Evolutionary conservation across 1,140 invertebrate species (phyloP).

Genomic region (Leptinotarsa texana): DNA sequence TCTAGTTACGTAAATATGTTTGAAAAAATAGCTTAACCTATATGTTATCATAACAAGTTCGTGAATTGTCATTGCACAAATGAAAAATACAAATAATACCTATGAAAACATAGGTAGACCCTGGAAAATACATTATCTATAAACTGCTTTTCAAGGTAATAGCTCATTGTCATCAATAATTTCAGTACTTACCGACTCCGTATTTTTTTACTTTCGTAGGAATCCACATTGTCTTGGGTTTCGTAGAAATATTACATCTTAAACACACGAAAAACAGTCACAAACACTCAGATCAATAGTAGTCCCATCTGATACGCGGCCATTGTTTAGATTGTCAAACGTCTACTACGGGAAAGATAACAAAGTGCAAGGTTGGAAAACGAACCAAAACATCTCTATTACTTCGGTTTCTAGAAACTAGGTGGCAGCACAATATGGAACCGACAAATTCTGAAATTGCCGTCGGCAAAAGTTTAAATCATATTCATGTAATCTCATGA

Average conservation of each 20-base stretch:
- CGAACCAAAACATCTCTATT: neutral
- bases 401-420: neutral
- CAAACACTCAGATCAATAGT: conserved; percentile 45
- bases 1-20: neutral
- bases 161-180: conserved; percentile 14
- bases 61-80: neutral
- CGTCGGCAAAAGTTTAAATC: no score
- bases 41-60: neutral
- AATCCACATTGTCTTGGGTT: conserved; percentile 61
- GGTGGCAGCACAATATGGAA: neutral
- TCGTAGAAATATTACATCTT: conserved; percentile 46
- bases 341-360: conserved; percentile 4
- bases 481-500: no score
- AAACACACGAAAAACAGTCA: conserved; percentile 34
- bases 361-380: neutral
- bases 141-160: conserved; percentile 10
- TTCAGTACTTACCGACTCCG: conserved; percentile 64
- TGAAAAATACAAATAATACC: conserved; percentile 10
- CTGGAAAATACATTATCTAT: conserved; percentile 7
- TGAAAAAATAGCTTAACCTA: neutral
- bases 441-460: no score
- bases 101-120: conserved; percentile 23
- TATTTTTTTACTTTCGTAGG: conserved; percentile 67
- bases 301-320: conserved; percentile 34
- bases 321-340: conserved; percentile 40